phyloP scores from a whole-genome alignment of 2,113 vertebrate genomes.

The Aplodontia rufa region DNA sequence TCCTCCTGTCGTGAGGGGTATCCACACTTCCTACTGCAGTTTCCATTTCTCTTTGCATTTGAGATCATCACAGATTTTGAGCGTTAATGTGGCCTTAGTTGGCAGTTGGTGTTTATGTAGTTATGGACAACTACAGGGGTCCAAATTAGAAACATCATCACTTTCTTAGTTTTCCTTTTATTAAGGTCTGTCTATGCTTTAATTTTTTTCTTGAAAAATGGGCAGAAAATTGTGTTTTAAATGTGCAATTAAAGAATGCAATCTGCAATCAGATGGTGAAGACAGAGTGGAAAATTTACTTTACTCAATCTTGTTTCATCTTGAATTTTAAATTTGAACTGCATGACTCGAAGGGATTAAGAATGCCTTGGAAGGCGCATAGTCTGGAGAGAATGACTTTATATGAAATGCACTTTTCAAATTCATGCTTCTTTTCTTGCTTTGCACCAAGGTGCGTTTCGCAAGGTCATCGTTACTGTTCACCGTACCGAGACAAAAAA shows the following conservation, averaged over 20 bases:
- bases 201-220: neutral
- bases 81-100: neutral
- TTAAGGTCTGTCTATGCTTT: neutral
- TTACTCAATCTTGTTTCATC: neutral
- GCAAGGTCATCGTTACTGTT: slow-evolving; percentile 30
- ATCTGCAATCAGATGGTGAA: neutral
- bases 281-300: neutral
- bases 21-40: neutral
- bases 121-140: neutral
- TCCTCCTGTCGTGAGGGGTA: accelerated
- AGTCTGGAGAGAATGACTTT: neutral
- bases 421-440: neutral
- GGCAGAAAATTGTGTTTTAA: neutral
- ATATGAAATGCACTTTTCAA: neutral
- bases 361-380: neutral
- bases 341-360: neutral
- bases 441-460: neutral
- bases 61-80: neutral
- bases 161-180: neutral
- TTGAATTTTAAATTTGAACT: slow-evolving; percentile 42
- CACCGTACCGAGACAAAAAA: slow-evolving; percentile 37
- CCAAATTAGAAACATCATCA: neutral
- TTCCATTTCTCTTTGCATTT: neutral
- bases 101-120: neutral
- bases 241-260: neutral